A percentile compares a stretch with the other conserved stretches of the same genome.
These are phyloP conservation scores for Albula glossodonta DNA, from an alignment of 2,113 vertebrate species.

Conservation along the genomic window DNA sequence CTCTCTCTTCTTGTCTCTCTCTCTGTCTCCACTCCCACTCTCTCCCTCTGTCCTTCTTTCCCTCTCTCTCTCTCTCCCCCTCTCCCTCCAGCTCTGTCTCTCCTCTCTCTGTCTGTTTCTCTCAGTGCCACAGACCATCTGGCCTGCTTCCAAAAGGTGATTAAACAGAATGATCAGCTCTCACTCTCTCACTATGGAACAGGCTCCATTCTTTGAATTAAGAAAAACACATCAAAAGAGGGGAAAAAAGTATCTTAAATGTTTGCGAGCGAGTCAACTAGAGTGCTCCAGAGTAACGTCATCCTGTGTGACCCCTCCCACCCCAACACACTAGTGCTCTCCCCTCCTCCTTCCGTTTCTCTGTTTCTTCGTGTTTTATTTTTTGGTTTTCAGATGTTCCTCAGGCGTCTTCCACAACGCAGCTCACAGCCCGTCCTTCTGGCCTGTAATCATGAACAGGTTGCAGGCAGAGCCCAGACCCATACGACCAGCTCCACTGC, in stretches of 20 bases:
- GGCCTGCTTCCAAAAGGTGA: constrained; percentile 96
- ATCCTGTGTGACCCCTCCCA: constrained; percentile 32
- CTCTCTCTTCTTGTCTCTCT: not conserved
- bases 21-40: not conserved
- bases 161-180: constrained; percentile 97
- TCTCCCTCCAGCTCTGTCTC: constrained; percentile 8
- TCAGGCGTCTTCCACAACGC: constrained; percentile 74
- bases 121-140: constrained; percentile 80
- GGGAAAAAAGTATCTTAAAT: constrained; percentile 44
- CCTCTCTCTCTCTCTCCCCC: constrained; percentile 34
- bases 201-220: constrained; percentile 84
- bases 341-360: constrained; percentile 26
- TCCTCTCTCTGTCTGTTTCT: constrained; percentile 31
- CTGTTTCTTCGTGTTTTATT: constrained; percentile 37
- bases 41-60: not conserved
- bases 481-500: constrained; percentile 78
- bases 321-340: constrained; percentile 48
- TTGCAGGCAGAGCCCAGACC: constrained; percentile 77
- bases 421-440: constrained; percentile 77
- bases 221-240: constrained; percentile 46
- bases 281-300: constrained; percentile 60
- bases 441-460: constrained; percentile 87
- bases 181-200: constrained; percentile 72
- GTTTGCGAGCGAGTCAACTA: constrained; percentile 65
- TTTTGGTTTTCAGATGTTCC: constrained; percentile 77